Conservation (phyloP, 2,888 invertebrate genomes). For the Shargacucullia verbasci region DNA sequence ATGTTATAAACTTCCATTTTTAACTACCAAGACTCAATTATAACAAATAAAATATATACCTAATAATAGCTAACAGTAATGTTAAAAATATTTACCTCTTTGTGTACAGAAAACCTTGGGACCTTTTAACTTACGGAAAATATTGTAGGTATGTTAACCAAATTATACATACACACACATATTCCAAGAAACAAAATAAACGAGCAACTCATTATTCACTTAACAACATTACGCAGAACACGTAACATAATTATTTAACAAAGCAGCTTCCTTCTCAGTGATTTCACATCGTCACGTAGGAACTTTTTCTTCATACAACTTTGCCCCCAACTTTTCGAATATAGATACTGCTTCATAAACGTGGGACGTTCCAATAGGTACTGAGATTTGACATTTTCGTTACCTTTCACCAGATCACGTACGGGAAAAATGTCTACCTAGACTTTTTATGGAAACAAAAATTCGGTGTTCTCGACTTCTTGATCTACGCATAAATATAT, state of each 20-base stretch:
- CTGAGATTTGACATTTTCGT: constrained; percentile 25
- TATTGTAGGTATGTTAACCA: no score
- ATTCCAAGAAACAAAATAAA: constrained; percentile 7
- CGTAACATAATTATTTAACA: constrained; percentile 54
- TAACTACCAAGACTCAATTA: no score
- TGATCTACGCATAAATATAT: constrained; percentile 52
- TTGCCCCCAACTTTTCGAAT: constrained; percentile 45
- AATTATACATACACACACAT: background rate
- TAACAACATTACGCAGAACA: constrained; percentile 29
- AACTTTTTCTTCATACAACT: constrained; percentile 47
- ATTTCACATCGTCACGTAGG: constrained; percentile 33
- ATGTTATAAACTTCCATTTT: no score
- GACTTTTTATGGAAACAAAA: constrained; percentile 35
- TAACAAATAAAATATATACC: no score
- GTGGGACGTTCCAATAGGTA: constrained; percentile 36
- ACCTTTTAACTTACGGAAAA: no score
- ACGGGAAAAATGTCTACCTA: constrained; percentile 51
- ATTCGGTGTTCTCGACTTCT: constrained; percentile 35
- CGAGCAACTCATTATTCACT: constrained; percentile 32
- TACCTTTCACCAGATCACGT: constrained; percentile 48
- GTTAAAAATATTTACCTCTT: no score
- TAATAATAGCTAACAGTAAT: no score
- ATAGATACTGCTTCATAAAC: constrained; percentile 33
- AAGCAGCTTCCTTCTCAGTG: constrained; percentile 27
- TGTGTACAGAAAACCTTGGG: no score